Evolutionary conservation across 1,140 invertebrate species (phyloP).

Genomic region (Drosophila virilis): DNA sequence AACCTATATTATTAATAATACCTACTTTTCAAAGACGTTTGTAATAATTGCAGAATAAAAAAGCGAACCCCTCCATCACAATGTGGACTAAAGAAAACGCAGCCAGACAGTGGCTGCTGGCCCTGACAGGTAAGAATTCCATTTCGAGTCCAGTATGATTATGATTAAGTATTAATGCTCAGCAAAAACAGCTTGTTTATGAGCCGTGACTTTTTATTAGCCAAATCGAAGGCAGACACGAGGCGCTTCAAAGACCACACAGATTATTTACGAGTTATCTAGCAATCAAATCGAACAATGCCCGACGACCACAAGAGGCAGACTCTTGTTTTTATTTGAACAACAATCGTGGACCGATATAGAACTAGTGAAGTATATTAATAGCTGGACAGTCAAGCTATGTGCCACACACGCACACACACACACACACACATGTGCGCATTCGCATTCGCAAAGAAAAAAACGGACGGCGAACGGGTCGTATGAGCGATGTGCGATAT

Average conservation of each 20-base stretch:
- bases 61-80: slow-evolving; percentile 18
- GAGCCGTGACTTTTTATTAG: slow-evolving; percentile 34
- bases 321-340: slow-evolving; percentile 15
- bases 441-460: background rate
- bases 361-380: slow-evolving; percentile 48
- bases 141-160: slow-evolving; percentile 4
- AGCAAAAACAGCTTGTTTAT: slow-evolving; percentile 38
- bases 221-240: slow-evolving; percentile 4
- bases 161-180: slow-evolving; percentile 12
- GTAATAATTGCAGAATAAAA: background rate
- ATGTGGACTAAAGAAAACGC: slow-evolving; percentile 58
- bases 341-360: slow-evolving; percentile 44
- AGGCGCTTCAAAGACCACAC: slow-evolving; percentile 11
- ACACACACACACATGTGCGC: background rate
- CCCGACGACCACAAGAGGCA: background rate
- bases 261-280: slow-evolving; percentile 18
- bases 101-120: slow-evolving; percentile 55
- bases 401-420: background rate
- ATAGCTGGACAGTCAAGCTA: slow-evolving; percentile 24
- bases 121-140: slow-evolving; percentile 63
- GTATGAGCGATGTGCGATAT: slow-evolving; percentile 19
- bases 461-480: background rate
- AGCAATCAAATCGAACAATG: slow-evolving; percentile 25
- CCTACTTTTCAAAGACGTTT: no score
- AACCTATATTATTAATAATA: background rate